Evolutionary conservation across 2,888 invertebrate species (phyloP).

Genomic region (Thecophora atra): DNA sequence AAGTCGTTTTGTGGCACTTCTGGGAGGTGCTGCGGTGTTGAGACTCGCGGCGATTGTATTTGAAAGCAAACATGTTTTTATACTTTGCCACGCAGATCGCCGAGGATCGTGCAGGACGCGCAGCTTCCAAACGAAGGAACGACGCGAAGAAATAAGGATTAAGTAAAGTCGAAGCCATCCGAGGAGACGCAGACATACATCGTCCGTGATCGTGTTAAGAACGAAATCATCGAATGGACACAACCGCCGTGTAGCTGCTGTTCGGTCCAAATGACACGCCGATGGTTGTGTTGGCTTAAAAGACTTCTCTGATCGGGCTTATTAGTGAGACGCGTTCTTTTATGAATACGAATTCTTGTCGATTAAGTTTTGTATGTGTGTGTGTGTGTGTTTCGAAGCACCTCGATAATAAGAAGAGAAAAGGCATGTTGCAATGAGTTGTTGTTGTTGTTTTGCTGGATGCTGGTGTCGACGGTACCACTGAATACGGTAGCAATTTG

Average conservation of each 20-base stretch:
- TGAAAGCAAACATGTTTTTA: conserved; percentile 66
- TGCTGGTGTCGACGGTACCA: conserved; percentile 10
- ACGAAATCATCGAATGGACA: conserved; percentile 25
- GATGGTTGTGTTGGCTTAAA: conserved; percentile 62
- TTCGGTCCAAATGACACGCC: conserved; percentile 55
- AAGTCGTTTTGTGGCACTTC: conserved; percentile 48
- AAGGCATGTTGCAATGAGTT: conserved; percentile 25
- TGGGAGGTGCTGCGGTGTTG: conserved; percentile 58
- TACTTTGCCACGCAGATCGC: conserved; percentile 56
- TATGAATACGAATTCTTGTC: not conserved
- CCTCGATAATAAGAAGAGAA: not conserved
- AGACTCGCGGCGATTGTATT: conserved; percentile 60
- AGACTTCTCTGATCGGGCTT: conserved; percentile 65
- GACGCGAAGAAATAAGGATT: conserved; percentile 40
- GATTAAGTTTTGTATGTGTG: not conserved
- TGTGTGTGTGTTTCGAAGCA: not conserved
- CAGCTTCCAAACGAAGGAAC: not conserved
- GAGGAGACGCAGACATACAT: not conserved
- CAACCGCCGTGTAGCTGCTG: conserved; percentile 42
- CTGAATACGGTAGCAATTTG: conserved; percentile 36
- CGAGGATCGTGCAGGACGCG: conserved; percentile 31
- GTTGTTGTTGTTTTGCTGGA: conserved; percentile 27
- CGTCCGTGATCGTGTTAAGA: conserved; percentile 27
- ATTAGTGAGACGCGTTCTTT: conserved; percentile 49
- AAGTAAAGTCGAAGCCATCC: not conserved